These are phyloP conservation scores for Salvator merianae DNA, from an alignment of 2,113 vertebrate genomes.

Conservation along the genomic window DNA sequence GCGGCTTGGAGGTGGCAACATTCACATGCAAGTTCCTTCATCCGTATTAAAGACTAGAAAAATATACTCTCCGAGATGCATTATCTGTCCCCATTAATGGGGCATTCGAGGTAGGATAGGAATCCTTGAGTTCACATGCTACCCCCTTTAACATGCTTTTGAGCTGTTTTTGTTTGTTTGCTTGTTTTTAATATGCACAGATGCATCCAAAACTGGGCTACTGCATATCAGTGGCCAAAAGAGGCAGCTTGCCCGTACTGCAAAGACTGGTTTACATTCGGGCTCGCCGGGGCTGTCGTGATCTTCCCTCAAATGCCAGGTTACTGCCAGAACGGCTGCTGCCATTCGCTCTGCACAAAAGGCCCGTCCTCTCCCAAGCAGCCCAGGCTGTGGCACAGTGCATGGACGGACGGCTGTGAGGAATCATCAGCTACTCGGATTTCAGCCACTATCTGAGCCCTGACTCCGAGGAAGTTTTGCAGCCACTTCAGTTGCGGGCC, in stretches of 20 bases:
- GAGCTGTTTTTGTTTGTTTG: too few species aligned
- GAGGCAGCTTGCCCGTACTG: not conserved
- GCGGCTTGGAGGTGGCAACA: too few species aligned
- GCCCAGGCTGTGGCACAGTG: not conserved
- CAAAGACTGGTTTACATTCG: not conserved
- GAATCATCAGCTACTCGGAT: constrained; percentile 23
- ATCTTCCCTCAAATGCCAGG: not conserved
- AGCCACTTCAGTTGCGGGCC: not conserved
- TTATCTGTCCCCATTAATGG: too few species aligned
- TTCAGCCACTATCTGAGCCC: constrained; percentile 2
- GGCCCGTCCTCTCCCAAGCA: rapidly evolving
- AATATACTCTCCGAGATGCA: too few species aligned
- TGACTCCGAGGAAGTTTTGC: not conserved
- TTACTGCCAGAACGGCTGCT: not conserved
- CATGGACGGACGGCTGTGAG: not conserved
- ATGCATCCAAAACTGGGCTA: not conserved
- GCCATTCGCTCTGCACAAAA: not conserved
- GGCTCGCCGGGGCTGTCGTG: not conserved
- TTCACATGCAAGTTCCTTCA: too few species aligned
- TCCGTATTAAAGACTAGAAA: too few species aligned
- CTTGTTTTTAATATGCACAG: too few species aligned
- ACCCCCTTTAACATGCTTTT: too few species aligned
- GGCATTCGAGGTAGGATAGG: too few species aligned
- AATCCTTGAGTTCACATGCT: too few species aligned
- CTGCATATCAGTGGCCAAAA: not conserved